Evolutionary conservation across 2,113 vertebrate genomes (phyloP), one percentile per base, ranked within the genome.

Genomic region (Erinaceus europaeus): DNA sequence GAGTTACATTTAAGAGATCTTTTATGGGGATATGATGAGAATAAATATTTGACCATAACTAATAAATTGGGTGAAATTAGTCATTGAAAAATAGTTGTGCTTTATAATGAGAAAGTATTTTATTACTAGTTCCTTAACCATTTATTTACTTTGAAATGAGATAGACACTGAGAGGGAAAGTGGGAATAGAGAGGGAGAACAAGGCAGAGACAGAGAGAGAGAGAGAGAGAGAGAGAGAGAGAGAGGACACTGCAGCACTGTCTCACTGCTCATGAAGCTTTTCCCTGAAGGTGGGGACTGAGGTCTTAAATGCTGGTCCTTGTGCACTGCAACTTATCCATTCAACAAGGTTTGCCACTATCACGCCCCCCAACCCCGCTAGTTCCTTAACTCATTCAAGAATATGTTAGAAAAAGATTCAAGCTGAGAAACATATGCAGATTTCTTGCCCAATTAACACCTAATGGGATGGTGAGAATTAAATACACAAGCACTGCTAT

Each of bases 11-110:
- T 6, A 78, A 71, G 17, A 62, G 90, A 78, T 40, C 77, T 76
- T 84, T 64, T 90, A 78, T 80, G 36, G 75, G 69, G 15, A 23
- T 88, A 88, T 84, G 81, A 89, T 32, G 61, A 50, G 27, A 69
- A 38, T 77, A 14, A 69, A 9, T 86, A 9, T n/a, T n/a, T 73
- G 10, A 17, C 15, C 62, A 52, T 81, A 25, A 62, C 12, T 4
- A 73, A 79, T 61, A 57, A 62, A 14, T 21, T 29, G 27, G 5
- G 64, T 76, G 53, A 75, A 88, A 71, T 52, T 68, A 3, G 15
- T 46, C 6, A 68, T 29, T 14, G 15, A 21, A 72, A 36, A 71
- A 81, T 50, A 57, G 14, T 68, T 4, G 64, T 36, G 2, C 1
- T 53, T 85, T 44, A 34, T 11, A 59, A 34, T 38, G 65, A 84